A percentile compares a stretch with the other conserved stretches of the same genome.
phyloP scores from a whole-genome alignment of 1,140 invertebrate genomes.

The Apis laboriosa region DNA sequence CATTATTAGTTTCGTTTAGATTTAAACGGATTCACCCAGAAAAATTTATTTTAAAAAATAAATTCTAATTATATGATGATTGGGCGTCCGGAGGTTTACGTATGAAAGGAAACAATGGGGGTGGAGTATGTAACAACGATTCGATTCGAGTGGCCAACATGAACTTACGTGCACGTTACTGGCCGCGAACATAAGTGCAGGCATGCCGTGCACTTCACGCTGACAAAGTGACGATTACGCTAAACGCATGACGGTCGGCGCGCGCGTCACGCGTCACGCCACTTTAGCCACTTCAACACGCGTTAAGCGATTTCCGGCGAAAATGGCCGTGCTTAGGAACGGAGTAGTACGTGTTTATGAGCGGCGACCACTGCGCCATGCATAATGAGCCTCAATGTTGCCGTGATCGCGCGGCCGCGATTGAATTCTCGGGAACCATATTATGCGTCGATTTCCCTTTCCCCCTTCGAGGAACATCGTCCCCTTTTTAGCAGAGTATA shows the following conservation, averaged over 20 bases:
- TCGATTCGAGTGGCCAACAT: slow-evolving; percentile 57
- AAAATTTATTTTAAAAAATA: background rate
- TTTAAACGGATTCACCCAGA: too few relatives aligned
- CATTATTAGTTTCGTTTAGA: too few relatives aligned
- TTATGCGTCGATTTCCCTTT: slow-evolving; percentile 4
- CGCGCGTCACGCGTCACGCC: slow-evolving; percentile 79
- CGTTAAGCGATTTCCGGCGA: slow-evolving; percentile 79
- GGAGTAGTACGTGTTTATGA: slow-evolving; percentile 58
- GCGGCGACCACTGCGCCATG: slow-evolving; percentile 22
- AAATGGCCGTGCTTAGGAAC: slow-evolving; percentile 68
- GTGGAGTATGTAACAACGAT: slow-evolving; percentile 39
- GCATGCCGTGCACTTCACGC: slow-evolving; percentile 75
- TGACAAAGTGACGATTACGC: slow-evolving; percentile 79
- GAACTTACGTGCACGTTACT: slow-evolving; percentile 56
- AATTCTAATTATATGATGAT: background rate
- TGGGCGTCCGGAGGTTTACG: background rate
- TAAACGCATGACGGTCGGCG: slow-evolving; percentile 76
- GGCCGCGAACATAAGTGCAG: slow-evolving; percentile 72
- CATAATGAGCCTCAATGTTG: slow-evolving; percentile 40
- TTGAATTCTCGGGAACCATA: slow-evolving; percentile 46
- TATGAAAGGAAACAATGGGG: background rate
- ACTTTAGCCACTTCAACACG: slow-evolving; percentile 78
- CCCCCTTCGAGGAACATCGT: background rate
- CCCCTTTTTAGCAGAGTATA: background rate
- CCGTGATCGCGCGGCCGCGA: slow-evolving; percentile 41